Evolutionary conservation across 1,140 invertebrate genomes (phyloP), one percentile per base, ranked within the genome.

Genomic region (Panulirus ornatus): DNA sequence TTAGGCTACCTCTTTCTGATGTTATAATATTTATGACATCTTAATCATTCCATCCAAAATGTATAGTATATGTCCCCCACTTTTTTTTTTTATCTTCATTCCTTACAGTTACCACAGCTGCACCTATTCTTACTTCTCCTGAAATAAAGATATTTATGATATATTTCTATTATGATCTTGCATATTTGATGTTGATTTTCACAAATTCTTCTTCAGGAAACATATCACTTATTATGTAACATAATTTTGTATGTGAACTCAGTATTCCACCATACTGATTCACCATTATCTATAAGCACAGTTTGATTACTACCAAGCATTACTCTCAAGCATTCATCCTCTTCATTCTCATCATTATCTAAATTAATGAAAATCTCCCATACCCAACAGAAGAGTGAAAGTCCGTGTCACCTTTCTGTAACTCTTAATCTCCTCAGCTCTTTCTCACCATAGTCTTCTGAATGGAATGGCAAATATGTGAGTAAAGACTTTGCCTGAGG

Each of bases 21-120:
- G 58, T 66, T 66, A 66, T 66, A 66, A 66, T 66, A 66, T 66
- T 66, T 66, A 66, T 66, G 30, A 30, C 58, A 66, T 66, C 58
- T 66, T n/a, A n/a, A 27, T 66, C 58, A 66, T 66, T 66, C 58
- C 58, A 66, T 66, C 58, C 58, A 66, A 22, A n/a, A 66, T 8
- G 1, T 66, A 30, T 66, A 6, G 9, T 58, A 58, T 66, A n/a
- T 66, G 58, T 30, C 0, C 6, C 8, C 58, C 58, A 30, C 58
- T 11, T 47, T 11, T 47, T 47, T 47, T 6, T 47, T 11, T 47
- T 5, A 47, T 47, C 44, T 47, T 47, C 14, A 47, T 5, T 47
- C 14, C 5, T 47, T 47, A 47, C 44, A 47, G 44, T 11, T 2
- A 30, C 27, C 0, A 30, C 27, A 30, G 11, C 3, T 30, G 30